Conservation (phyloP, 2,113 vertebrate genomes). For the Periophthalmodon schlosseri region DNA sequence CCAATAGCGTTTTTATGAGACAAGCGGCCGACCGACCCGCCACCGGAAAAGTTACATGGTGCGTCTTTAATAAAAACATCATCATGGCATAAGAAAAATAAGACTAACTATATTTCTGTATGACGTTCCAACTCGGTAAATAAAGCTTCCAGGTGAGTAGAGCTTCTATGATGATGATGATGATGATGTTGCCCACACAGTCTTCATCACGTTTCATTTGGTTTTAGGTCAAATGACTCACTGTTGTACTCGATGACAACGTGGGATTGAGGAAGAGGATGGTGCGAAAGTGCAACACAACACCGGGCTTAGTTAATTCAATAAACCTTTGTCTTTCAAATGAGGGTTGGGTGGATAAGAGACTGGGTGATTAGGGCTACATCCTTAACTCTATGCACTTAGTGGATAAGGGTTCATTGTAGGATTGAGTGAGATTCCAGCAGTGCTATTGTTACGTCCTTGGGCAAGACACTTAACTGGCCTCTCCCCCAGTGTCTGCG, state of each 20-base stretch:
- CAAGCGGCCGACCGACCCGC: too few species aligned
- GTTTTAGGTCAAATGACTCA: slow-evolving; percentile 1
- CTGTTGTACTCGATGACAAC: not conserved
- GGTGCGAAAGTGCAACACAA: not conserved
- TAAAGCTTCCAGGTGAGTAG: not conserved
- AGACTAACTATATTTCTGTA: too few species aligned
- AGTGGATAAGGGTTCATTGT: not conserved
- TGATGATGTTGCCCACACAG: not conserved
- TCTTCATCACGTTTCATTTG: slow-evolving; percentile 7
- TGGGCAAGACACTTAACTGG: too few species aligned
- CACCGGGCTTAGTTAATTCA: not conserved
- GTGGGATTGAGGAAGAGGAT: not conserved
- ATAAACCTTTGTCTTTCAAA: too few species aligned
- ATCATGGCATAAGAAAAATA: too few species aligned
- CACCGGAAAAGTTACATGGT: too few species aligned
- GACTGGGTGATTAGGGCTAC: not conserved
- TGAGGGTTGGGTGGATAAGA: not conserved
- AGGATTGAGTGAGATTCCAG: not conserved
- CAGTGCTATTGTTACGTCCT: too few species aligned
- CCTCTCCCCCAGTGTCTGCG: too few species aligned
- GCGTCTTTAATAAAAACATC: too few species aligned
- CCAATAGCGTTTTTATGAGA: too few species aligned
- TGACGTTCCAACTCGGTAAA: too few species aligned
- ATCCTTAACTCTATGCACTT: not conserved
- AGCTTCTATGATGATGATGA: not conserved